A percentile compares a stretch with the other conserved stretches of the same genome.
These are phyloP conservation scores for Podarcis cretensis DNA, from an alignment of 2,113 vertebrate species.

Conservation along the genomic window DNA sequence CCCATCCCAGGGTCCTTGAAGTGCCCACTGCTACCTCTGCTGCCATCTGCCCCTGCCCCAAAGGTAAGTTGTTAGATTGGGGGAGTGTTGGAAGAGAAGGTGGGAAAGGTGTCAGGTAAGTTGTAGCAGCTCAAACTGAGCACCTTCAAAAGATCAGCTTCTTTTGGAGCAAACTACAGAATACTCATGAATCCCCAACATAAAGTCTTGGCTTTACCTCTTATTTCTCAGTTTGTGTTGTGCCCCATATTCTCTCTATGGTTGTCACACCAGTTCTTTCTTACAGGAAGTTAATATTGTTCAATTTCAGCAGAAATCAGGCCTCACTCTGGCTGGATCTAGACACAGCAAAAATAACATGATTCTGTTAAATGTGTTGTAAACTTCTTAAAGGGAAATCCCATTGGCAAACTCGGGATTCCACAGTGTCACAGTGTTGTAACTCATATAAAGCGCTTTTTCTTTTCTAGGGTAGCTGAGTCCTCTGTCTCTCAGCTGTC, in stretches of 20 bases:
- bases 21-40: background rate
- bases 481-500: too few relatives aligned
- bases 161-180: background rate
- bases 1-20: background rate
- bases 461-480: too few relatives aligned
- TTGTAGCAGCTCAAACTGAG: too few relatives aligned
- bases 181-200: background rate
- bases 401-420: too few relatives aligned
- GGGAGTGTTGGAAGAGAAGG: background rate
- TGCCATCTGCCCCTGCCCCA: background rate
- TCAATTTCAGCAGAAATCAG: background rate
- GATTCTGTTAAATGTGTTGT: too few relatives aligned
- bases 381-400: too few relatives aligned
- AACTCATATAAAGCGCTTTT: too few relatives aligned
- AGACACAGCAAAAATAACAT: too few relatives aligned
- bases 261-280: background rate
- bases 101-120: background rate
- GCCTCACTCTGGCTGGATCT: too few relatives aligned
- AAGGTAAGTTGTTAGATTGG: background rate
- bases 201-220: background rate
- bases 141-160: too few relatives aligned
- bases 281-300: background rate
- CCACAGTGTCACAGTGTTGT: too few relatives aligned
- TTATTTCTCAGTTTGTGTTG: background rate
- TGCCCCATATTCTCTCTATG: background rate